Percentiles rank a stretch among this genome's conserved stretches.
Evolutionary conservation across 2,797 vertebrate species (phyloP).

Genomic region (Sibirionetta formosa): DNA sequence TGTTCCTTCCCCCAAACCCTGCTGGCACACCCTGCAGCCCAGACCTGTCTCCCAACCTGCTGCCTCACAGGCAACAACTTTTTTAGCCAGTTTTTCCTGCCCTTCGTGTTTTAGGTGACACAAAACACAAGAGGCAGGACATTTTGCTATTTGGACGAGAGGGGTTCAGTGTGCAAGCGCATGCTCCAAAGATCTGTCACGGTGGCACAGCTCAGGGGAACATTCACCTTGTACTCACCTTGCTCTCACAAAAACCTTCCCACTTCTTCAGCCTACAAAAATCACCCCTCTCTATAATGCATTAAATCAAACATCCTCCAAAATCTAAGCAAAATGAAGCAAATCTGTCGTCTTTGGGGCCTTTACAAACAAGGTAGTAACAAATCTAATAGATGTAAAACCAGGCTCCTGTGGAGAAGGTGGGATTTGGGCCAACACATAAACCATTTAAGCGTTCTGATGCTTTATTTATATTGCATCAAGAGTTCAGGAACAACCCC

Average conservation of each 20-base stretch:
- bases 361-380: not conserved
- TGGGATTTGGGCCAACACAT: not conserved
- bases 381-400: not conserved
- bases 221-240: not conserved
- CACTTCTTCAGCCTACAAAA: not conserved
- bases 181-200: not conserved
- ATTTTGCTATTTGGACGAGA: not conserved
- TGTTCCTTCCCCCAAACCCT: not conserved
- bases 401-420: not conserved
- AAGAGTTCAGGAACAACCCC: not conserved
- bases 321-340: not conserved
- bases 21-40: accelerated
- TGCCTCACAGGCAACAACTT: not conserved
- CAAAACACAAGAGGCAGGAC: not conserved
- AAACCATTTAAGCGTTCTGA: not conserved
- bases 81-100: not conserved
- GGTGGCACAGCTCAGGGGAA: not conserved
- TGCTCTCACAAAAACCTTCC: not conserved
- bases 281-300: not conserved
- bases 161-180: not conserved
- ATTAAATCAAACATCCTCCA: not conserved
- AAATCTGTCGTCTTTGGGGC: not conserved
- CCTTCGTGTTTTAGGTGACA: not conserved
- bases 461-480: not conserved
- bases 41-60: not conserved